Conservation (phyloP, 1,140 invertebrate species). For the Luehdorfia chinensis region DNA sequence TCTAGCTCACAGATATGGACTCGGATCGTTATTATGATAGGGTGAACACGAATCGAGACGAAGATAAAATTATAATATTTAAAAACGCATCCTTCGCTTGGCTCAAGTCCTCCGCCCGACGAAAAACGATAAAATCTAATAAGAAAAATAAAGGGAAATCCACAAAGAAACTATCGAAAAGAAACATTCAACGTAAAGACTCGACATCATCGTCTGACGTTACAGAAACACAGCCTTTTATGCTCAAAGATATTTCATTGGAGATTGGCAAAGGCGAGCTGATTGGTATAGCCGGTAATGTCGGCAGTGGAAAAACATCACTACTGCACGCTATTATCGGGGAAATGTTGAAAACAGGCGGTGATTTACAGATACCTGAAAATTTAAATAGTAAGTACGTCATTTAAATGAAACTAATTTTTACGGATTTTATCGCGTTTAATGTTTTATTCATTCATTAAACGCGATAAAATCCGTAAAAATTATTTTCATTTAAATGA, state of each 20-base stretch:
- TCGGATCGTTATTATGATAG: constrained; percentile 70
- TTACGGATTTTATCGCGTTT: no score
- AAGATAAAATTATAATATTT: constrained; percentile 72
- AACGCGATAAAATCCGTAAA: no score
- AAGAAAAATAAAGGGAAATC: constrained; percentile 74
- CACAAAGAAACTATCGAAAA: constrained; percentile 55
- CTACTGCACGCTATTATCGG: constrained; percentile 85
- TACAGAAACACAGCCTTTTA: constrained; percentile 54
- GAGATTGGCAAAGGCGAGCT: constrained; percentile 81
- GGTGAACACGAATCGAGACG: constrained; percentile 57
- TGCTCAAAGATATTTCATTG: constrained; percentile 78
- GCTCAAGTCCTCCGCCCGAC: constrained; percentile 41
- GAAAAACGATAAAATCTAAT: constrained; percentile 25
- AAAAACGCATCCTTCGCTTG: constrained; percentile 75
- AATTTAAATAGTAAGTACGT: constrained; percentile 79
- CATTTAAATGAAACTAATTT: no score
- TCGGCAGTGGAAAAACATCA: constrained; percentile 88
- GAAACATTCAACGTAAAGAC: constrained; percentile 36
- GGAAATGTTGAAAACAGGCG: constrained; percentile 82
- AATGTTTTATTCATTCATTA: no score
- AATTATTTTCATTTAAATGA: no score
- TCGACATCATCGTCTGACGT: constrained; percentile 39
- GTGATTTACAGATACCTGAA: constrained; percentile 80
- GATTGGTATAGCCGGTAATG: constrained; percentile 84
- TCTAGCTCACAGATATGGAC: constrained; percentile 82